Conservation (phyloP, 2,113 vertebrate species). For the Lepisosteus oculatus region DNA sequence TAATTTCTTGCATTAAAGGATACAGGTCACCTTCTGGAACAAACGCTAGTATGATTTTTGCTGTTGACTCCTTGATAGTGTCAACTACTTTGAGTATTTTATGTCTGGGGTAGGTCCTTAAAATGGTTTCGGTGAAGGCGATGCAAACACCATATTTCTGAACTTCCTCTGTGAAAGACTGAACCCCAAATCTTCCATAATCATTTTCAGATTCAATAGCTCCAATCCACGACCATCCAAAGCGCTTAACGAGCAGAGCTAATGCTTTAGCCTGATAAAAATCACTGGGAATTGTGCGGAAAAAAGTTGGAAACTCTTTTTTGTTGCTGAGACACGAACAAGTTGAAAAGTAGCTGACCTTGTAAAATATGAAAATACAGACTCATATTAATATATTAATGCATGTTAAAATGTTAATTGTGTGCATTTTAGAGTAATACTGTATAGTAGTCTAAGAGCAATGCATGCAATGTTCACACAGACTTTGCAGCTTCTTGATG, state of each 20-base stretch:
- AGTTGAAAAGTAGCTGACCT: constrained; percentile 72
- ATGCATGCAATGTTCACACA: not conserved
- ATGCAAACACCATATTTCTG: constrained; percentile 58
- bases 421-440: not conserved
- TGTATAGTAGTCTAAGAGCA: not conserved
- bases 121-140: constrained; percentile 61
- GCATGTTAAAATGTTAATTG: not conserved
- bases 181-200: constrained; percentile 60
- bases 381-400: not conserved
- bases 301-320: constrained; percentile 66
- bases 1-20: constrained; percentile 60
- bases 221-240: constrained; percentile 69
- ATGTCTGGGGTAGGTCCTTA: constrained; percentile 48
- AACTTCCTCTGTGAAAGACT: constrained; percentile 59
- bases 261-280: constrained; percentile 66
- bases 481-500: not conserved
- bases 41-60: constrained; percentile 66
- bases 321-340: constrained; percentile 63
- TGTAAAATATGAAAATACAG: constrained; percentile 12
- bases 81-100: constrained; percentile 60
- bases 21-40: constrained; percentile 63
- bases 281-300: constrained; percentile 66
- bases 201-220: constrained; percentile 65
- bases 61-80: constrained; percentile 57
- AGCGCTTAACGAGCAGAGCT: constrained; percentile 60